Evolutionary conservation across 2,888 invertebrate species (phyloP).

Genomic region (Xanthorhoe spadicearia): DNA sequence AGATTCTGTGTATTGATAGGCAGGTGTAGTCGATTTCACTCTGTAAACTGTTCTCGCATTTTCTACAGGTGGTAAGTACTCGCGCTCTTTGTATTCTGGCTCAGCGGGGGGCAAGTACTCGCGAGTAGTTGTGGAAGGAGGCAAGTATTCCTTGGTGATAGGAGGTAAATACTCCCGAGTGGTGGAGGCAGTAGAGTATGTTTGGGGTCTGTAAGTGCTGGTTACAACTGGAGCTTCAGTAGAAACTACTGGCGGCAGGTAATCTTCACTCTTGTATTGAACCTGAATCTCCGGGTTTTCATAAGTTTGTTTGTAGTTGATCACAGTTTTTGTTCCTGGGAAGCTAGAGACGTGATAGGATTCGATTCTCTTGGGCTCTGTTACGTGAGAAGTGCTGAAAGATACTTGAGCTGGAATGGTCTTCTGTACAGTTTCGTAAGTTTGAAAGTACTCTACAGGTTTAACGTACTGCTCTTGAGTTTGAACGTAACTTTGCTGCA

Average conservation of each 20-base stretch:
- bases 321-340: slow-evolving; percentile 59
- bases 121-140: slow-evolving; percentile 25
- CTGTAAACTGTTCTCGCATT: slow-evolving; percentile 51
- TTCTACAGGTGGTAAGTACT: slow-evolving; percentile 37
- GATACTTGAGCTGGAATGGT: slow-evolving; percentile 51
- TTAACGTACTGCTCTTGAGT: slow-evolving; percentile 59
- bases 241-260: slow-evolving; percentile 70
- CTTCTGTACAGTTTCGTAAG: slow-evolving; percentile 51
- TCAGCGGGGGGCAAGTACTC: slow-evolving; percentile 53
- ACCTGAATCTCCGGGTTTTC: slow-evolving; percentile 74
- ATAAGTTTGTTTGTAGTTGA: slow-evolving; percentile 65
- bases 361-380: slow-evolving; percentile 64
- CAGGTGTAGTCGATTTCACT: slow-evolving; percentile 61
- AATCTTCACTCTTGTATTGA: slow-evolving; percentile 73
- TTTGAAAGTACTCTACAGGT: slow-evolving; percentile 52
- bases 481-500: slow-evolving; percentile 62
- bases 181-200: slow-evolving; percentile 54
- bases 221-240: slow-evolving; percentile 56
- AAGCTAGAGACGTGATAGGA: slow-evolving; percentile 64
- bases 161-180: slow-evolving; percentile 33
- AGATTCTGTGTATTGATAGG: slow-evolving; percentile 59
- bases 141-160: slow-evolving; percentile 37
- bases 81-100: slow-evolving; percentile 28
- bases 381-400: slow-evolving; percentile 60
- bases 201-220: slow-evolving; percentile 64